phyloP scores from a whole-genome alignment of 2,888 invertebrate genomes.

The Creontiades dilutus region DNA sequence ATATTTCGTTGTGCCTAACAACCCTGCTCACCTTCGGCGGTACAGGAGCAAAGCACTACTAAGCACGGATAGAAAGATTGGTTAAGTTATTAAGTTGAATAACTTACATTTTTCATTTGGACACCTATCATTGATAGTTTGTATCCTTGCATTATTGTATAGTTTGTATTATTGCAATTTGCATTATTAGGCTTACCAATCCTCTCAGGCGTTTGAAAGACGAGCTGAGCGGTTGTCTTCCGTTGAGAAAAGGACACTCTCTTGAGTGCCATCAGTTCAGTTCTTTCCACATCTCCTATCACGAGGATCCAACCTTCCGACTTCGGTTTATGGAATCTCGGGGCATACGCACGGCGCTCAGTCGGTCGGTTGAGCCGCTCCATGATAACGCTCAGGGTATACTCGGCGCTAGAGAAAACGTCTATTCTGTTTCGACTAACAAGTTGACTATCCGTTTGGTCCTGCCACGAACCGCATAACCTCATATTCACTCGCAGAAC shows the following conservation, averaged over 20 bases:
- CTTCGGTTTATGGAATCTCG: conserved; percentile 87
- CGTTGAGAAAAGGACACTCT: conserved; percentile 82
- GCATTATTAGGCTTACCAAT: conserved; percentile 78
- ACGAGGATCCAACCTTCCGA: conserved; percentile 97
- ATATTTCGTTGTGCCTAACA: too few relatives aligned
- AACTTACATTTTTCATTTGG: too few relatives aligned
- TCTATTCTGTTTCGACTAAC: conserved; percentile 80
- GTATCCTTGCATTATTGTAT: too few relatives aligned
- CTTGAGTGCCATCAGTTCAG: conserved; percentile 90
- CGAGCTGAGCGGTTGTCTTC: conserved; percentile 80
- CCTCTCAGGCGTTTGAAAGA: conserved; percentile 83
- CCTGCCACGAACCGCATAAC: conserved; percentile 81
- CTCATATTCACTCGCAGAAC: conserved; percentile 82
- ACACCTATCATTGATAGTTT: too few relatives aligned
- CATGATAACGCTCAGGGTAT: conserved; percentile 80
- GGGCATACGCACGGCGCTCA: conserved; percentile 72
- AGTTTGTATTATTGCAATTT: neutral
- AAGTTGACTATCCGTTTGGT: conserved; percentile 74
- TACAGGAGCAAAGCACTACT: too few relatives aligned
- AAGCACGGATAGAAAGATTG: too few relatives aligned
- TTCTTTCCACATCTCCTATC: conserved; percentile 85
- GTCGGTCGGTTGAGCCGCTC: conserved; percentile 71
- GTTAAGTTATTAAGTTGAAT: too few relatives aligned
- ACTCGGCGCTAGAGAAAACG: conserved; percentile 86
- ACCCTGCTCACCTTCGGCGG: too few relatives aligned